Evolutionary conservation across 92 coral and sea anemone genomes (phyloP).

Genomic region (Anthopleura xanthogrammica): DNA sequence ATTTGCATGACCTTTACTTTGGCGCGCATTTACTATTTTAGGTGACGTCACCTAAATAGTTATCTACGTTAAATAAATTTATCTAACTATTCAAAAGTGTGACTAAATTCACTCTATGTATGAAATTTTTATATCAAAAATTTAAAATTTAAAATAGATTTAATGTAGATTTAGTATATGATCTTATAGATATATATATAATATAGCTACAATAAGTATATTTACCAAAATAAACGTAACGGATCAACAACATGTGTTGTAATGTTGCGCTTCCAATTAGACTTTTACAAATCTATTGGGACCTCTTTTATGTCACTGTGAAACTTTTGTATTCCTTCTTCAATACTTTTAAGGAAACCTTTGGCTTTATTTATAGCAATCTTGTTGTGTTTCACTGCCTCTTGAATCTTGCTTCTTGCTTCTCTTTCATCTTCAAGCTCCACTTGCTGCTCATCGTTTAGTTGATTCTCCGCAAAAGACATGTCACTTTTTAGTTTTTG

Average conservation of each 20-base stretch:
- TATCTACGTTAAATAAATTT: too few relatives aligned
- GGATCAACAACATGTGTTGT: too few relatives aligned
- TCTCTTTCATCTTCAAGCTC: conserved; percentile 47
- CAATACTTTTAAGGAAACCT: conserved; percentile 43
- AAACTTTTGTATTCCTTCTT: conserved; percentile 52
- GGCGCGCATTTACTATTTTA: too few relatives aligned
- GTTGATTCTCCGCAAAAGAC: conserved; percentile 45
- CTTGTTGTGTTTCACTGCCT: conserved; percentile 54
- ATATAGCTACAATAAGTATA: background rate
- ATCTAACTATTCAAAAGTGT: too few relatives aligned
- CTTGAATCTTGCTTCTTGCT: conserved; percentile 58
- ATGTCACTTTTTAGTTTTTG: conserved; percentile 26
- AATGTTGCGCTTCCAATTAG: background rate
- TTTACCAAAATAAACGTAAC: too few relatives aligned
- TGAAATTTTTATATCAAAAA: too few relatives aligned
- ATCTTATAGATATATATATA: too few relatives aligned
- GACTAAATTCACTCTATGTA: too few relatives aligned
- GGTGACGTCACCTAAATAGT: too few relatives aligned
- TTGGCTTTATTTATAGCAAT: conserved; percentile 54
- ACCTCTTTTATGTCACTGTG: conserved; percentile 30
- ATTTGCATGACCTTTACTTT: too few relatives aligned
- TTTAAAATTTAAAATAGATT: too few relatives aligned
- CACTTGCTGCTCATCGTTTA: conserved; percentile 37
- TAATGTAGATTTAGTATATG: too few relatives aligned
- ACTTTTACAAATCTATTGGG: background rate